Base-by-base conservation (phyloP, 2,113 vertebrate species). In the Himantopus leucocephalus region DNA sequence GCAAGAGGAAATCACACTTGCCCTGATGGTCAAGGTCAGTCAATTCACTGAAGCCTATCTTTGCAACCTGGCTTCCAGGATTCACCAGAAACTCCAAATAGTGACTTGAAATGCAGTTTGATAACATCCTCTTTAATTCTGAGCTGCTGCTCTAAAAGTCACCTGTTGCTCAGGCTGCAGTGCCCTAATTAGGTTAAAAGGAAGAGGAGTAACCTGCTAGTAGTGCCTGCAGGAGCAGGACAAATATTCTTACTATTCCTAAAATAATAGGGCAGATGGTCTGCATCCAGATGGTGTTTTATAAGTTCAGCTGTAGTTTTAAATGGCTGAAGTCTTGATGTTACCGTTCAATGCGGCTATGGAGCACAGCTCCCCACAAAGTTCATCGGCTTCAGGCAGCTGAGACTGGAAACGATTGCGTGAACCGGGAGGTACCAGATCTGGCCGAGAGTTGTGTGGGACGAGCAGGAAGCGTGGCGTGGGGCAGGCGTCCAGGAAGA, bases 401-500 rank as follows among this genome's bases (percentile, higher is more conserved):
- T 0, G 0, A 41, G 73, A 76, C 75, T 94, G 93, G 94, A 95
- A 95, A 83, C 0, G 50, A 52, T 77, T 85, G 90, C 2, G 21
- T 77, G 95, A 88, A 27, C 52, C 1, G 24, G 88, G 91, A 96
- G 91, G 63, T 4, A 55, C 83, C 0, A n/a, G 79, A 83, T 96
- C 78, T 6, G 10, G 45, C 82, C 0, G 1, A 19, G 82, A 92
- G 81, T 56, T 0, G 18, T 16, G 82, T 90, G 88, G 94, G 95
- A 82, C 0, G 72, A 77, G 75, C 78, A 96, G 95, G 96, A 97
- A 96, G 52, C 14, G 1, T 70, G 68, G 75, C 1, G 7, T 90
- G 94, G 94, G 93, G 94, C 67, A 85, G 78, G 22, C 6, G 0
- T 48, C 83, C 90, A 92, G 96, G 90, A 84, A 78, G 76, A 30